Evolutionary conservation across 2,888 invertebrate genomes (phyloP).

Genomic region (Apocheima hispidaria): DNA sequence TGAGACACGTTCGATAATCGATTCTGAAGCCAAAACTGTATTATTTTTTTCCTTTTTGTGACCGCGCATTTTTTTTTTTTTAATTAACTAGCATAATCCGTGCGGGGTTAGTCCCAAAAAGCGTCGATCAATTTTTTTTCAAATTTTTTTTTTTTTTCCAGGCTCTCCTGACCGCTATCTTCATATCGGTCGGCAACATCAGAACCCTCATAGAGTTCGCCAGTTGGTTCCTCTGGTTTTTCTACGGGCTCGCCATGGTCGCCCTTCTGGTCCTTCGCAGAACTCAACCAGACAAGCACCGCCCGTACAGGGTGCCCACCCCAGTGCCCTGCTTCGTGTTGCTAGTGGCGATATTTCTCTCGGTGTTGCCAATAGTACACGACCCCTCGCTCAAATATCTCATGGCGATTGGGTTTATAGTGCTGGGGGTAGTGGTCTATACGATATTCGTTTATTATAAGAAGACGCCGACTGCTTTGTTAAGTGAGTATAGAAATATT

Average conservation of each 20-base stretch:
- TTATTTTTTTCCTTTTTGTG: no score
- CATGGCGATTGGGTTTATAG: conserved; percentile 90
- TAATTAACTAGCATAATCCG: no score
- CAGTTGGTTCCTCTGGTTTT: conserved; percentile 95
- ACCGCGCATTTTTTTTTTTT: no score
- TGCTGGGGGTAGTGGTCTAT: conserved; percentile 90
- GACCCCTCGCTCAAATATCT: conserved; percentile 92
- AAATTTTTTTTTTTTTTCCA: no score
- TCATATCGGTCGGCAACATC: conserved; percentile 91
- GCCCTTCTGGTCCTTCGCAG: conserved; percentile 90
- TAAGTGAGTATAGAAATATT: conserved; percentile 83
- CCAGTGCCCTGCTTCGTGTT: conserved; percentile 91
- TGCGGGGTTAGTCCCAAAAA: no score
- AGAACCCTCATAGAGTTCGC: conserved; percentile 93
- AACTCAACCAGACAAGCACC: conserved; percentile 88
- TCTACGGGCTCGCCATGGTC: conserved; percentile 94
- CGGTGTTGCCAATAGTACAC: conserved; percentile 90
- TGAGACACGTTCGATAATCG: no score
- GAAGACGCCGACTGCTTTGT: conserved; percentile 86
- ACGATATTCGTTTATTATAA: conserved; percentile 91
- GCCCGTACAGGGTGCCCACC: conserved; percentile 92
- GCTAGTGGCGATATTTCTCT: conserved; percentile 89
- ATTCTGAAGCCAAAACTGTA: no score
- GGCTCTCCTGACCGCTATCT: conserved; percentile 89
- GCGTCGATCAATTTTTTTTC: conserved; percentile 23